Evolutionary conservation across 2,888 invertebrate genomes (phyloP).

Genomic region (Ceriagrion tenellum): DNA sequence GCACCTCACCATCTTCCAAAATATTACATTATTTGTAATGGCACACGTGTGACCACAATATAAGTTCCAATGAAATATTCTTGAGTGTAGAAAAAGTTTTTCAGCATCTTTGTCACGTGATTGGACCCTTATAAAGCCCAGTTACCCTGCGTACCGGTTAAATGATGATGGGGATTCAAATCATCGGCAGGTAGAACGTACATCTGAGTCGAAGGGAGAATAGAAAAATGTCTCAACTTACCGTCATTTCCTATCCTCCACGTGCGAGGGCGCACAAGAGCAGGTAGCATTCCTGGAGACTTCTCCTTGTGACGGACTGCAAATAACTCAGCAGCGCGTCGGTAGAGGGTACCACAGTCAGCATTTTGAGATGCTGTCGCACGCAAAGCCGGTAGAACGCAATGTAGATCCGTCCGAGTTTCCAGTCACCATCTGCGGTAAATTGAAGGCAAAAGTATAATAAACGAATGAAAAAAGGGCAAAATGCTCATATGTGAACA

Average conservation of each 20-base stretch:
- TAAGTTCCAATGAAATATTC: too few species aligned
- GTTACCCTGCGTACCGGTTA: too few species aligned
- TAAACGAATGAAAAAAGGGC: neutral
- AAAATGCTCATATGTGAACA: too few species aligned
- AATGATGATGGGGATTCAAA: neutral
- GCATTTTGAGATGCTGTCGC: neutral
- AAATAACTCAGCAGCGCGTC: slow-evolving; percentile 7
- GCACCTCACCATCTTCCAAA: too few species aligned
- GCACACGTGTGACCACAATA: too few species aligned
- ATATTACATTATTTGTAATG: too few species aligned
- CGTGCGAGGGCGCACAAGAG: neutral
- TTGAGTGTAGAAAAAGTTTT: too few species aligned
- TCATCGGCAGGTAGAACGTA: neutral
- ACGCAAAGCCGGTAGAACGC: neutral
- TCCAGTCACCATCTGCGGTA: neutral
- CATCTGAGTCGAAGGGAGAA: neutral
- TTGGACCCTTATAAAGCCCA: too few species aligned
- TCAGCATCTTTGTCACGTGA: too few species aligned
- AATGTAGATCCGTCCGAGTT: neutral
- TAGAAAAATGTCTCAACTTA: neutral
- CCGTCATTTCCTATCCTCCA: neutral
- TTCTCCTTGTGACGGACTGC: neutral
- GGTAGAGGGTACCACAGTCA: slow-evolving; percentile 15
- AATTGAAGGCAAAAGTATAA: neutral
- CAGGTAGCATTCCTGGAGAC: neutral